Base-by-base conservation (phyloP, 2,888 invertebrate genomes). In the Alcis repandata region DNA sequence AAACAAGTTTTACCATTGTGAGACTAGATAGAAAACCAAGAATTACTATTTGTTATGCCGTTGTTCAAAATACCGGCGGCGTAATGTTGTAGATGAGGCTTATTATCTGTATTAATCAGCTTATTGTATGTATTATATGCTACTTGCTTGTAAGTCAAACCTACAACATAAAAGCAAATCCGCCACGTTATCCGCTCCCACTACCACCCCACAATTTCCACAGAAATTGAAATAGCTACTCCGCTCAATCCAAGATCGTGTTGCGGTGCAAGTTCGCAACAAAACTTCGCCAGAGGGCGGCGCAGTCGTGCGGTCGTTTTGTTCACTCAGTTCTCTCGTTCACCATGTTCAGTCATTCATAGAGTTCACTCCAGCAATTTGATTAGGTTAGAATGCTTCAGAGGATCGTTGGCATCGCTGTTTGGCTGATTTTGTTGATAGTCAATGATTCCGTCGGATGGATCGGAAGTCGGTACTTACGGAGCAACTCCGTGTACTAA, bases 161-260 rank as follows among this genome's bases (percentile, higher is more conserved):
- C 9, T 36, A 9, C 10, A 13, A n/a, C n/a, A 40, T n/a, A 40
- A n/a, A 40, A 40, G 22, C 10, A 32, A 2, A 27, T n/a, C 15
- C 4, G n/a, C 13, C 19, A n/a, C 51, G 57, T 51, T 63, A 36
- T 32, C 27, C 74, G 72, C 71, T 68, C n/a, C 2, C 54, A 69
- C 58, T 61, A 1, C 2, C 4, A 49, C 74, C 74, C 22, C 15
- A 65, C 73, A 40, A 58, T 46, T 67, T 73, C 61, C 68, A 64
- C 60, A 75, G 70, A 79, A 78, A 83, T 80, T 83, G 78, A 79
- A 83, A 83, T 77, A 77, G 76, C 76, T 63, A 69, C 66, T 75
- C 63, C 62, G 70, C 74, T 79, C 75, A 73, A 75, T 74, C 70
- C 59, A 61, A 61, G 63, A 71, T 67, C 64, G 64, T 71, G 64